phyloP scores from a whole-genome alignment of 2,113 vertebrate genomes.

The Coreoperca whiteheadi region DNA sequence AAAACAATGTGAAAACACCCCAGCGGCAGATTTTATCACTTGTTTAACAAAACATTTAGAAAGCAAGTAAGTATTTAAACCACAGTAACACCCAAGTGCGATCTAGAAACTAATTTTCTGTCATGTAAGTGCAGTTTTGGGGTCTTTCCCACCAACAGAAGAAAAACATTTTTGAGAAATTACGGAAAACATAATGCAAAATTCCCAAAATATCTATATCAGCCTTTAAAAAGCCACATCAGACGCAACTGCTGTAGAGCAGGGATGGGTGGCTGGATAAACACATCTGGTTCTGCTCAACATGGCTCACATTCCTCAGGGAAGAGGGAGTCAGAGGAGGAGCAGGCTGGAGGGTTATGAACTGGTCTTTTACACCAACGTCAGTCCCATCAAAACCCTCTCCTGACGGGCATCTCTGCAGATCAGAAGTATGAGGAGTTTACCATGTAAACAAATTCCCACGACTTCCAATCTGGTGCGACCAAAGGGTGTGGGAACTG shows the following conservation, averaged over 20 bases:
- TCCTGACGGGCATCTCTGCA: not conserved
- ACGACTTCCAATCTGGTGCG: conserved; percentile 14
- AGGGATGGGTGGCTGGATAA: not conserved
- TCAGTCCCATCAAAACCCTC: not conserved
- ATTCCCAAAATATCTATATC: not conserved
- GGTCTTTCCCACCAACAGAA: not conserved
- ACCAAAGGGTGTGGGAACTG: conserved; percentile 33
- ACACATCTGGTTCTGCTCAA: conserved; percentile 65
- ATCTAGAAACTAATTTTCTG: not conserved
- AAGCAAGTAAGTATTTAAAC: not conserved
- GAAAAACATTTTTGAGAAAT: not conserved
- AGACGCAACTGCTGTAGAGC: not conserved
- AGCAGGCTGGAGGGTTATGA: conserved; percentile 13
- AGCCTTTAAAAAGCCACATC: not conserved
- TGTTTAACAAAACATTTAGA: not conserved
- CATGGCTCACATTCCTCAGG: conserved; percentile 57
- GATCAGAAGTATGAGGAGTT: conserved; percentile 39
- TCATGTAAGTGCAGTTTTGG: not conserved
- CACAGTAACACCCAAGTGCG: not conserved
- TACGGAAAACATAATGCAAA: not conserved
- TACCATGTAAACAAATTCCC: conserved; percentile 35
- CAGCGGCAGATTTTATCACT: not conserved
- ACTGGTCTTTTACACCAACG: not conserved
- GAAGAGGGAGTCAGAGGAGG: conserved; percentile 13
- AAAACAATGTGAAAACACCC: not conserved